These are phyloP conservation scores for Poecile montanus DNA, from an alignment of 2,797 vertebrate species.

Conservation along the genomic window DNA sequence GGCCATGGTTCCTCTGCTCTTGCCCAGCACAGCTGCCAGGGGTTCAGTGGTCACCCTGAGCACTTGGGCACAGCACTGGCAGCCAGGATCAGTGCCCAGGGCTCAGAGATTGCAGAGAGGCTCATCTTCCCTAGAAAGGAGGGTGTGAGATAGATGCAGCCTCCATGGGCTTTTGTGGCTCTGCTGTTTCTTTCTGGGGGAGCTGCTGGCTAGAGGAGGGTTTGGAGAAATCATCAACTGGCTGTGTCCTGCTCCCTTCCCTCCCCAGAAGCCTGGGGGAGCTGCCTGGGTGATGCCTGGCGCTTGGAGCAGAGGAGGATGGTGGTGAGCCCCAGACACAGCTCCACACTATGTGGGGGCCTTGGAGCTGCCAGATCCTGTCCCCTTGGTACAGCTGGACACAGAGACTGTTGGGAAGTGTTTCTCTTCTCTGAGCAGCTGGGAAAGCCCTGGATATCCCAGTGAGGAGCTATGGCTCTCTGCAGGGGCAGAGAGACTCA, in stretches of 20 bases:
- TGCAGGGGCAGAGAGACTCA: not conserved
- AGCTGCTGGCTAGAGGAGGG: not conserved
- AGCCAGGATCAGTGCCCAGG: not conserved
- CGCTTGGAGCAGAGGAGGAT: not conserved
- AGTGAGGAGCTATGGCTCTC: not conserved
- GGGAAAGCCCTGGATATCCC: not conserved
- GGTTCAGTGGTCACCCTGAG: not conserved
- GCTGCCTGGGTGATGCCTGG: not conserved
- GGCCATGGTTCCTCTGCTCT: not conserved
- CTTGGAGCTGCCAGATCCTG: not conserved
- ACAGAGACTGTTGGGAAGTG: accelerated
- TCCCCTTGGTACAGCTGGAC: not conserved
- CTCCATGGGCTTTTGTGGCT: not conserved
- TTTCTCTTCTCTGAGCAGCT: not conserved
- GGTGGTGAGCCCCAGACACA: not conserved
- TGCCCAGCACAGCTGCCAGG: not conserved
- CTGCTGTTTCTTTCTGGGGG: not conserved
- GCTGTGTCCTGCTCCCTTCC: not conserved
- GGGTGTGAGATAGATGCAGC: not conserved
- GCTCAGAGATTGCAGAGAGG: not conserved
- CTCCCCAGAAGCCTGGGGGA: accelerated
- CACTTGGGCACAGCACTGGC: accelerated
- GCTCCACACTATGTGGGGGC: accelerated
- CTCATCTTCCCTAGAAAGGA: not conserved
- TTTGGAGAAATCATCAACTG: not conserved